Conservation (phyloP, 2,113 vertebrate species). For the Muntiacus reevesi region DNA sequence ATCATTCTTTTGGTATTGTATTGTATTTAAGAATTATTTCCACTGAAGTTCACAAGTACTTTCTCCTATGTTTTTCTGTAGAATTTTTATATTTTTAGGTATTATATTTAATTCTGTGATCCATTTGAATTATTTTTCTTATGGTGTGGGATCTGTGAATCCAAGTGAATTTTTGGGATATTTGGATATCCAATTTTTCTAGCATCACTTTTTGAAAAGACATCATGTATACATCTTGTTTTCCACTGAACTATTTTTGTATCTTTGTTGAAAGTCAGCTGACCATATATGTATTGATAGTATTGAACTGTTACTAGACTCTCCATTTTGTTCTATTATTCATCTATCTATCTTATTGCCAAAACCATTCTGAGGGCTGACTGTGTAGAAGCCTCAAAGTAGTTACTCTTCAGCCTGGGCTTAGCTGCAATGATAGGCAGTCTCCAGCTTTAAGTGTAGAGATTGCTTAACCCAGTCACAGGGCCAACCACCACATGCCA, state of each 20-base stretch:
- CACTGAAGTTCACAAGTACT: not conserved
- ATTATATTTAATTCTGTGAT: not conserved
- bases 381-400: not conserved
- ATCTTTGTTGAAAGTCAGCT: not conserved
- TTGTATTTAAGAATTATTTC: not conserved
- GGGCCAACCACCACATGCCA: not conserved
- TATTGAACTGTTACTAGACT: not conserved
- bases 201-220: not conserved
- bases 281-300: not conserved
- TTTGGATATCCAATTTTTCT: not conserved
- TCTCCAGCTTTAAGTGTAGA: not conserved
- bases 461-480: not conserved
- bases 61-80: not conserved
- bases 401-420: not conserved
- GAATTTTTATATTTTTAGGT: not conserved
- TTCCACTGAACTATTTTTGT: not conserved
- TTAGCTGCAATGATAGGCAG: not conserved
- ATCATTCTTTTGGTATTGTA: not conserved
- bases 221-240: not conserved
- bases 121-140: not conserved
- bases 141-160: not conserved
- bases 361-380: not conserved
- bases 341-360: not conserved
- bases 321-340: not conserved
- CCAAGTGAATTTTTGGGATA: not conserved